Base-by-base conservation (phyloP, 2,797 vertebrate species). In the Diplodus puntazzo region DNA sequence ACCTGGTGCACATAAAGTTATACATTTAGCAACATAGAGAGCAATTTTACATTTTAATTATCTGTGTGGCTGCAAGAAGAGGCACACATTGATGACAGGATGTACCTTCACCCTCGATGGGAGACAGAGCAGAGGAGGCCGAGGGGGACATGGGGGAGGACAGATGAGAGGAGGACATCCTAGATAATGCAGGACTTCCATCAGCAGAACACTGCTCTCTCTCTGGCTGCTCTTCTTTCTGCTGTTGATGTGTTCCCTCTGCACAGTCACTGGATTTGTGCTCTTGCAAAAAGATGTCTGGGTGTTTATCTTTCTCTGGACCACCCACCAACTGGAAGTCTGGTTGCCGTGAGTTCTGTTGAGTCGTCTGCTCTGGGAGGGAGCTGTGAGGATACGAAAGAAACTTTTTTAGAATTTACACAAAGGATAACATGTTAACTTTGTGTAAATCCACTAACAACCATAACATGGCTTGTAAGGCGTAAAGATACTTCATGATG, bases 191-290 rank as follows among this genome's bases (percentile, higher is more conserved):
- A 8, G 88, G 75, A 48, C 85, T 66, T 73, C 90, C 87, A 2
- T 81, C 57, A 1, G 92, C 60, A 0, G 79, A 84, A 0, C 90
- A 94, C 53, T 52, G 93, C 85, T 80, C 65, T 25, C 46, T 76
- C 69, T 72, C 73, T 9, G 60, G 34, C 48, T 80, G 64, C 39
- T 55, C 64, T 39, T 96, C 93, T 7, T 93, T 94, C 20, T 95
- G 95, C 39, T 95, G 95, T 23, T 72, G 83, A 27, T 75, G 70
- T 59, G 78, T 82, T 79, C 96, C 96, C 55, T 97, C 96, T 0
- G 94, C 94, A 95, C 95, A 96, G 77, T 97, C 95, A 17, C 96
- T 95, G 6, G 94, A 96, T 89, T 96, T 96, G 30, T 93, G 93
- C 30, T 96, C 96, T 25, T 97, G 94, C 0, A 95, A 92, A 88